Percentiles rank a stretch among this genome's conserved stretches.
Evolutionary conservation across 2,113 vertebrate species (phyloP).

Genomic region (Donacobius atricapilla): DNA sequence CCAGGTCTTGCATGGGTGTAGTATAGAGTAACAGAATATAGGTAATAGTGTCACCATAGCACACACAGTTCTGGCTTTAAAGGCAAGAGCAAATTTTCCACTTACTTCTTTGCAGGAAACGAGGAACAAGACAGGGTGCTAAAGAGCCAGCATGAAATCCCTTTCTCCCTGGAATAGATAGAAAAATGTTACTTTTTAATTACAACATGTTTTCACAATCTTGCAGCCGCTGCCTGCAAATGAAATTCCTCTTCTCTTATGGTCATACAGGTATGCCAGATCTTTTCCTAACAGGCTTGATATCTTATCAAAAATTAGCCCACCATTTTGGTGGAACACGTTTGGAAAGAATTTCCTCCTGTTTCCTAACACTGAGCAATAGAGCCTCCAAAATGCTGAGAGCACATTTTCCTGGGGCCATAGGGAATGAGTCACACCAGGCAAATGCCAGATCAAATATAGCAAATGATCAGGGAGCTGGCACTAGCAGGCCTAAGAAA

Average conservation of each 20-base stretch:
- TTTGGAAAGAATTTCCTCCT: not conserved
- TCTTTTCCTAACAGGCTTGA: not conserved
- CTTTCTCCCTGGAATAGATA: not conserved
- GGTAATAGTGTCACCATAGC: not conserved
- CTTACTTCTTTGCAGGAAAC: not conserved
- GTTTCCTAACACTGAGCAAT: not conserved
- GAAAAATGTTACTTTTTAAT: not conserved
- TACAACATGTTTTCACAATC: not conserved
- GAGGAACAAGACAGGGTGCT: not conserved
- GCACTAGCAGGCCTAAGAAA: slow-evolving; percentile 10
- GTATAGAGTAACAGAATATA: not conserved
- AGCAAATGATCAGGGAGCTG: not conserved
- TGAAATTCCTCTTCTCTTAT: not conserved
- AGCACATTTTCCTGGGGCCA: slow-evolving; percentile 3
- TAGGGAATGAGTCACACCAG: not conserved
- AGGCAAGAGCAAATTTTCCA: not conserved
- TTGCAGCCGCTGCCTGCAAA: not conserved
- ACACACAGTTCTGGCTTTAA: not conserved
- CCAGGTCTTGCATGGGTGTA: not conserved
- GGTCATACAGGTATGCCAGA: not conserved
- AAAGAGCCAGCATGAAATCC: not conserved
- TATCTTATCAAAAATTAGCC: not conserved
- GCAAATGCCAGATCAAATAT: not conserved
- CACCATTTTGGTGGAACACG: not conserved
- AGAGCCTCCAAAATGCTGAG: not conserved